Evolutionary conservation across 2,888 invertebrate species (phyloP), one percentile per base, ranked within the genome.

Genomic region (Eueremaeus valkanovi): DNA sequence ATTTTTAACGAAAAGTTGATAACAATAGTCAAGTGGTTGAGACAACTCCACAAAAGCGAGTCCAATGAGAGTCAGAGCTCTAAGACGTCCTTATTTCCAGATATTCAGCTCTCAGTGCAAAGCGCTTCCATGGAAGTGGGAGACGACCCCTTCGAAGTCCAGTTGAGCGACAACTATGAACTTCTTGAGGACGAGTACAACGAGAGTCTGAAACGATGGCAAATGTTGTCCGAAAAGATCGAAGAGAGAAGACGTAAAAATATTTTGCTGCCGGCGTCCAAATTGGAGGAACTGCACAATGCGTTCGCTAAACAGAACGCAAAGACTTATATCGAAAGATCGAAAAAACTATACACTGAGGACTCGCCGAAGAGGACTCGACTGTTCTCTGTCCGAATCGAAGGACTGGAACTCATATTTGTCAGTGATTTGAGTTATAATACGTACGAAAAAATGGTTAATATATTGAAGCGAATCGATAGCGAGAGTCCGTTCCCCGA

Each of bases 141-240:
- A 79, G 99, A 99, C 82, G 98, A 99, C 87, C 97, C 97, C 0
- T 98, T 99, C 82, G 99, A 99, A 85, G 95, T 97, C 3, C 93
- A 93, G 81, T 85, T 99, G 9, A 88, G 96, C 0, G 95, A 97
- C 81, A 98, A 97, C 83, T 97, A 94, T 83, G 96, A 96, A 82
- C 86, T 98, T 0, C 83, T 96, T 68, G 93, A 94, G 81, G 98
- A 99, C 81, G 98, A 99, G 83, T 94, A 93, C 81, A 90, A 92
- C 80, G 98, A 99, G 83, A 92, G 93, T 81, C 87, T 93, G 81
- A 95, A 95, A 82, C 87, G 98, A 27, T 88, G 91, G 77, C 90
- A 91, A 75, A 90, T 95, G 87, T 86, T 98, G 33, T 95, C 95
- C 81, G 89, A 91, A 27, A 95, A 94, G 86, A 86, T 92, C 24